Evolutionary conservation across 2,888 invertebrate genomes (phyloP), one percentile per base, ranked within the genome.

Genomic region (Ganaspis brasiliensis): DNA sequence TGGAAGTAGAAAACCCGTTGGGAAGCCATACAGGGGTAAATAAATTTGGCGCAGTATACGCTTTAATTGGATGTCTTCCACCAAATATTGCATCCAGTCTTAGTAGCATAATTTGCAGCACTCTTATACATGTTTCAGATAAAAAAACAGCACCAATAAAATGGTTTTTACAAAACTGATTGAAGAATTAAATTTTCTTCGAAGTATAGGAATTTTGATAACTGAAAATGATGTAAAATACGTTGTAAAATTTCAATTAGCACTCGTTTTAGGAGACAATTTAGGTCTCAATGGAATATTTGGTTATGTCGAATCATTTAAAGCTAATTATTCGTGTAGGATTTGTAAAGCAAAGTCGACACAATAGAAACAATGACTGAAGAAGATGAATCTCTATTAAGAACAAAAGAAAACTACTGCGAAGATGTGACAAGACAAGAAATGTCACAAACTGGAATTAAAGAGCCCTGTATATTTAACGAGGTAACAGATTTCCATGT

Each of bases 71-170:
- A 71, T 82, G 81, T 35, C 55, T 82, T 35, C 82, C 82, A 26
- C 73, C 76, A 55, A 72, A 78, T n/a, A 77, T 79, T 52, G 70
- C 80, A 24, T 82, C 82, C 26, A 75, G 76, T 35, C 74, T 83
- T 56, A 56, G 37, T 26, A 82, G 80, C 72, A 83, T 84, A 72
- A 85, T 87, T 83, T 79, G 87, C 61, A 82, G 83, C 56, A 79
- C 75, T 40, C 61, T 87, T 45, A 74, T 86, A 75, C 80, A 85
- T 77, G 71, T 81, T 63, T 24, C 73, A 56, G 87, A 87, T 80
- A 75, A 84, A 63, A 83, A 82, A 78, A 73, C 26, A 84, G 81
- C 75, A 83, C 83, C n/a, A 87, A 85, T 81, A 74, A 78, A 56
- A 70, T 79, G 72, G 81, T 82, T 21, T 84, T 88, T 78, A 31